A percentile compares a stretch with the other conserved stretches of the same genome.
Evolutionary conservation across 2,113 vertebrate genomes (phyloP).

Genomic region (Heptranchias perlo): DNA sequence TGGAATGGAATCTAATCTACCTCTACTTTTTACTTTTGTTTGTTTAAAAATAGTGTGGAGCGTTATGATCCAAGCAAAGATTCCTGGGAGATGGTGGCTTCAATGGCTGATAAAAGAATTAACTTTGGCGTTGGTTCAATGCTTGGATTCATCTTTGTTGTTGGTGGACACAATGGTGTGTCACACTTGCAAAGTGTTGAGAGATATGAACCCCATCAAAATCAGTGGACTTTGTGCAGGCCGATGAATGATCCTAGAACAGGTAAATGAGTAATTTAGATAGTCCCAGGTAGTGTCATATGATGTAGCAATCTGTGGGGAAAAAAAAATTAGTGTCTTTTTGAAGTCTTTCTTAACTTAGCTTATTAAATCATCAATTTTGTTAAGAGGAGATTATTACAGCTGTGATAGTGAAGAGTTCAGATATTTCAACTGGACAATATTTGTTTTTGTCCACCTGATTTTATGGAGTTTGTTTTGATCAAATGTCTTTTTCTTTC

Average conservation of each 20-base stretch:
- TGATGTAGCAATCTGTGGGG: background rate
- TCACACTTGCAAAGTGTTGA: conserved; percentile 95
- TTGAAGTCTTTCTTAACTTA: no score
- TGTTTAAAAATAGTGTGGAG: conserved; percentile 72
- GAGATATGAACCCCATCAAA: conserved; percentile 92
- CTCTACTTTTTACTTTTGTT: conserved; percentile 37
- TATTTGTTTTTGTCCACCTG: background rate
- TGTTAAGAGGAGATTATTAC: no score
- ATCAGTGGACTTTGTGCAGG: conserved; percentile 92
- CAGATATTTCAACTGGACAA: background rate
- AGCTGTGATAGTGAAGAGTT: background rate
- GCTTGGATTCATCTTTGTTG: conserved; percentile 96
- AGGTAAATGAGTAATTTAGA: conserved; percentile 60
- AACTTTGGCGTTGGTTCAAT: conserved; percentile 95
- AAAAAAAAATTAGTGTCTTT: background rate
- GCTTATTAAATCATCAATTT: no score
- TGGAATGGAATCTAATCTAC: background rate
- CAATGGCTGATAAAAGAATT: conserved; percentile 96
- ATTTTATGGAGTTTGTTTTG: fast-evolving
- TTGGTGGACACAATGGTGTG: conserved; percentile 93
- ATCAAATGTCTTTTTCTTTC: background rate
- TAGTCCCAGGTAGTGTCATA: background rate
- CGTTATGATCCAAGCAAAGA: conserved; percentile 91
- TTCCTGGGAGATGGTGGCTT: conserved; percentile 89
- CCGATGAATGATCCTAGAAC: conserved; percentile 96